phyloP scores from a whole-genome alignment of 2,113 vertebrate genomes.

The Excalfactoria chinensis region DNA sequence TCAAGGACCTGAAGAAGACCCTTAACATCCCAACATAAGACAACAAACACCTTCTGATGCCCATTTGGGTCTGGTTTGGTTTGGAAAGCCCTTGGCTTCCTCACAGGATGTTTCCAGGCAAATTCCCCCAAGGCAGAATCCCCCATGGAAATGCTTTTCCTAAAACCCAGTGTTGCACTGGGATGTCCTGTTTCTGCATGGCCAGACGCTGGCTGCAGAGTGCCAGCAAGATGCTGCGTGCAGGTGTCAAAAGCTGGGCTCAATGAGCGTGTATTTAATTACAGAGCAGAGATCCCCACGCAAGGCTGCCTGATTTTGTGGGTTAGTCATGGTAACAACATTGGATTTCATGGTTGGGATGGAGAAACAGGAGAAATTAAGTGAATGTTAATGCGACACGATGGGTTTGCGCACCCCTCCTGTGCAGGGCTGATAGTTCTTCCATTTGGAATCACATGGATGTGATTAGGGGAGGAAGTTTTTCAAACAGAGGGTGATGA shows the following conservation, averaged over 20 bases:
- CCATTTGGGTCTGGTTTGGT: background rate
- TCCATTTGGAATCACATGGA: background rate
- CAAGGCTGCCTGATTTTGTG: background rate
- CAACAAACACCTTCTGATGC: background rate
- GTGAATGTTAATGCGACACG: background rate
- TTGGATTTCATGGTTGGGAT: constrained; percentile 25
- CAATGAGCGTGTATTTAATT: fast-evolving
- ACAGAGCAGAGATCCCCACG: background rate
- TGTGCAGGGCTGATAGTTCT: fast-evolving
- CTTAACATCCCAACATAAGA: background rate
- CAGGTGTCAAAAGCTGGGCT: background rate
- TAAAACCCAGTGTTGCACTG: background rate
- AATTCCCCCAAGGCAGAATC: background rate
- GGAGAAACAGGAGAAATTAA: constrained; percentile 25
- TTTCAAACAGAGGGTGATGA: too few relatives aligned
- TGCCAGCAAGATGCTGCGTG: background rate
- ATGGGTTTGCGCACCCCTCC: fast-evolving
- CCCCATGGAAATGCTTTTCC: background rate
- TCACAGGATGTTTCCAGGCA: background rate
- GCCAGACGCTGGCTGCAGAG: background rate
- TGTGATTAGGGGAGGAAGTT: too few relatives aligned
- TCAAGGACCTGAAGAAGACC: background rate
- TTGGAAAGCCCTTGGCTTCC: background rate
- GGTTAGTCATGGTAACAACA: constrained; percentile 15
- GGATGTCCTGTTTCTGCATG: background rate